These are phyloP conservation scores for Tympanuchus pallidicinctus DNA, from an alignment of 2,113 vertebrate genomes.

Conservation along the genomic window DNA sequence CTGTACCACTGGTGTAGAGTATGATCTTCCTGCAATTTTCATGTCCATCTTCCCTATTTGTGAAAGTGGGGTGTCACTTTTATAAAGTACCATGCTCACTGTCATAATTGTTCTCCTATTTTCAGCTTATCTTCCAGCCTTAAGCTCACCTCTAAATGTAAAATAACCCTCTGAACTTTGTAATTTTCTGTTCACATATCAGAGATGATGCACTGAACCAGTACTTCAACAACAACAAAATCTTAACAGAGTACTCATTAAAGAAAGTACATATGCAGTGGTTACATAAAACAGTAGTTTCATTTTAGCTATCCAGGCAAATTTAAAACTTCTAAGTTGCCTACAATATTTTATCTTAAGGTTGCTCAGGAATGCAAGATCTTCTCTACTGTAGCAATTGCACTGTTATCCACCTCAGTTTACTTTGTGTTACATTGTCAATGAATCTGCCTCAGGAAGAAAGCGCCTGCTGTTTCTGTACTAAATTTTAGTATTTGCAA, in stretches of 20 bases:
- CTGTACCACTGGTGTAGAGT: neutral
- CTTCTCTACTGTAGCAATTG: neutral
- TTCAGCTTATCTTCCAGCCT: neutral
- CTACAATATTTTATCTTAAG: neutral
- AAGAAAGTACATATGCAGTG: accelerated
- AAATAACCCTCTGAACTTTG: neutral
- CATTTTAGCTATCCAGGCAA: neutral
- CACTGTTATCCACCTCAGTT: neutral
- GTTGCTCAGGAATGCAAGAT: neutral
- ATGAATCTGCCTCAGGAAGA: neutral
- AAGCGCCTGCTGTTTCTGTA: constrained; percentile 8
- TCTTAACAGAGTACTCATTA: neutral
- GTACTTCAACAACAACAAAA: neutral
- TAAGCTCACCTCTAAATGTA: neutral
- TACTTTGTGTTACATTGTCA: neutral
- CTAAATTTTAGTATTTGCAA: neutral
- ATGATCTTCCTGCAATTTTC: neutral
- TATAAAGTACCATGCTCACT: neutral
- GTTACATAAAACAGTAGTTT: neutral
- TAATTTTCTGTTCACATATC: neutral
- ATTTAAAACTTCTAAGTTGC: neutral
- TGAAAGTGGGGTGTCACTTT: neutral
- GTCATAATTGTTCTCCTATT: neutral
- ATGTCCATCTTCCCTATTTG: neutral
- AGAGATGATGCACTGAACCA: neutral